Percentiles rank a stretch among this genome's conserved stretches.
phyloP scores from a whole-genome alignment of 2,888 invertebrate genomes.

The Athalia circularis region DNA sequence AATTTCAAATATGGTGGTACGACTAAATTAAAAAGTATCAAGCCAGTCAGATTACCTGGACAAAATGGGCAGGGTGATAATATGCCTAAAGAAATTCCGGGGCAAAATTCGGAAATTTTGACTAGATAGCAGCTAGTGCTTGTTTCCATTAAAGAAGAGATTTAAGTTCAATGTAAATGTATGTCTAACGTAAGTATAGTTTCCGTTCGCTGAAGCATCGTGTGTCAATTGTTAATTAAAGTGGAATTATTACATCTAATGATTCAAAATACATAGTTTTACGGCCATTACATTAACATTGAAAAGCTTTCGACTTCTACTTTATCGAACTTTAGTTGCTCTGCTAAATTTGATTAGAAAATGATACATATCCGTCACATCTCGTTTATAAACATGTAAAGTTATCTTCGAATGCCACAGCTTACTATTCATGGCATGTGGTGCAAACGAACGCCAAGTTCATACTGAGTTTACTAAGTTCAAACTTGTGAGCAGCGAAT shows the following conservation, averaged over 20 bases:
- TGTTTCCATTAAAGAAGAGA: conserved; percentile 60
- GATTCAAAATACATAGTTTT: background rate
- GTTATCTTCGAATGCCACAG: too few relatives aligned
- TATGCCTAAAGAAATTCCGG: conserved; percentile 62
- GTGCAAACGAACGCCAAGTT: conserved; percentile 1
- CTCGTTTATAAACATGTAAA: conserved; percentile 14
- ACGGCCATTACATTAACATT: conserved; percentile 6
- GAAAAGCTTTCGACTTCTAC: conserved; percentile 6
- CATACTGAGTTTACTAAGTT: background rate
- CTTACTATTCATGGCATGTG: too few relatives aligned
- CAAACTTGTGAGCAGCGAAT: background rate
- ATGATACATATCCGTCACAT: conserved; percentile 32
- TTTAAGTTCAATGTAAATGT: background rate
- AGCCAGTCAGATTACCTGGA: conserved; percentile 73
- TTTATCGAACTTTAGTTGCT: background rate
- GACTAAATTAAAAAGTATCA: conserved; percentile 85
- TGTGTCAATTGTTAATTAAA: background rate
- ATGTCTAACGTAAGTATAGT: background rate
- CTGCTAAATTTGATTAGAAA: conserved; percentile 6
- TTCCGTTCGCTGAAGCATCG: conserved; percentile 12
- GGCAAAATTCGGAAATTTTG: conserved; percentile 64
- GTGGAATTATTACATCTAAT: conserved; percentile 11
- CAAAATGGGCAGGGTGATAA: conserved; percentile 60
- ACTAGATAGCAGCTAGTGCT: conserved; percentile 70
- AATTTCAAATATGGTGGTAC: conserved; percentile 88